phyloP scores from a whole-genome alignment of 2,113 vertebrate genomes.

The Platycercus adscitus region DNA sequence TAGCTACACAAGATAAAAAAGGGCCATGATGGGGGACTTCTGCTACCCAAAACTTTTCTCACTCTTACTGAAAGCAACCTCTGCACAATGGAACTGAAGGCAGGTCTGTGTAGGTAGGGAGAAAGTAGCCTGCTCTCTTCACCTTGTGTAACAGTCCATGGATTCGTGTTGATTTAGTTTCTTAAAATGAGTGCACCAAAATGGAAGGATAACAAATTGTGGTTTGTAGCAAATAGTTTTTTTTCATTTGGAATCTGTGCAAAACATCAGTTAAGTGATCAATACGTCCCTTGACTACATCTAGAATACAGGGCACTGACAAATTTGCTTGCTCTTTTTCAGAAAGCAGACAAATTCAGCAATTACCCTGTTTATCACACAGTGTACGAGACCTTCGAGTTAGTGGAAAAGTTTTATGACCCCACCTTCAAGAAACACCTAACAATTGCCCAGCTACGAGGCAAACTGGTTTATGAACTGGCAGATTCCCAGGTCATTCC shows the following conservation, averaged over 20 bases:
- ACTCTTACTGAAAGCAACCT: not conserved
- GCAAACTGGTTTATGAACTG: conserved; percentile 84
- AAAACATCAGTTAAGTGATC: not conserved
- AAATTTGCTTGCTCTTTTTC: conserved; percentile 28
- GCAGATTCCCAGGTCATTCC: conserved; percentile 88
- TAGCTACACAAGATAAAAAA: not conserved
- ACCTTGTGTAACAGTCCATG: not conserved
- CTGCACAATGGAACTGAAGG: not conserved
- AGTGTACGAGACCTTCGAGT: conserved; percentile 92
- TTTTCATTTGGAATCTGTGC: not conserved
- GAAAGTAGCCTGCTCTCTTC: not conserved
- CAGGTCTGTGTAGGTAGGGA: not conserved
- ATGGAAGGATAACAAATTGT: not conserved
- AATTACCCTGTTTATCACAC: conserved; percentile 95
- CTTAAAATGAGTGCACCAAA: not conserved
- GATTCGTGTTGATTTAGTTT: not conserved
- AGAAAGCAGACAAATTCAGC: conserved; percentile 93
- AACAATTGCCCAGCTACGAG: conserved; percentile 87
- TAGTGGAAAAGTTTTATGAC: conserved; percentile 92
- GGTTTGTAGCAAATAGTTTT: not conserved
- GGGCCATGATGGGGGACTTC: not conserved
- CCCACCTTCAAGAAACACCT: conserved; percentile 86
- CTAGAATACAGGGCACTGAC: conserved; percentile 1
- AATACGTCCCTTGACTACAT: not conserved
- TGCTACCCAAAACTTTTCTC: not conserved